Evolutionary conservation across 2,888 invertebrate species (phyloP).

Genomic region (Rotaria sp.): DNA sequence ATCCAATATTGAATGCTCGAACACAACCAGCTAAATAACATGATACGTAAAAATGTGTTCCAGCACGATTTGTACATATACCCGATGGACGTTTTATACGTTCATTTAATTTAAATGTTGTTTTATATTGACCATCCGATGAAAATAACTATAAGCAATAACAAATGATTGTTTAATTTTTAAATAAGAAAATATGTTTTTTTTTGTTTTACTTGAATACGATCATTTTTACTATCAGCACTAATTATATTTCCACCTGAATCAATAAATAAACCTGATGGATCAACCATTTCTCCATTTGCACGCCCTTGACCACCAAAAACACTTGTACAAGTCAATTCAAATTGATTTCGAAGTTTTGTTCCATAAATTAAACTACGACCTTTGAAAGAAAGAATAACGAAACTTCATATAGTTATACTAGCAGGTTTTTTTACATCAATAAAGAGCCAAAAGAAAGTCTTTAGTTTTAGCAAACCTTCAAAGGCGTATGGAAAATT

Average conservation of each 20-base stretch:
- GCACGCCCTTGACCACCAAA: constrained; percentile 44
- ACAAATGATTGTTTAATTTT: neutral
- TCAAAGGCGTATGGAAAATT: too few relatives aligned
- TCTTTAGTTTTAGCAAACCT: too few relatives aligned
- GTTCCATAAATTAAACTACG: constrained; percentile 45
- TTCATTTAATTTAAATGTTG: constrained; percentile 3
- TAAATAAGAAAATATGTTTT: too few relatives aligned
- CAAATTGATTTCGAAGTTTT: constrained; percentile 43
- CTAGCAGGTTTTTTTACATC: too few relatives aligned
- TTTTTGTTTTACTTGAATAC: constrained; percentile 36
- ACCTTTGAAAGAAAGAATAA: neutral
- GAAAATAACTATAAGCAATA: neutral
- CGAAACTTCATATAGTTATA: too few relatives aligned
- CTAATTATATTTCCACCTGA: constrained; percentile 46
- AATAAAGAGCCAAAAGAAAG: too few relatives aligned
- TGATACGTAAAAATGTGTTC: constrained; percentile 18
- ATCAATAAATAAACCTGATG: constrained; percentile 47
- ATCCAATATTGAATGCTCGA: neutral
- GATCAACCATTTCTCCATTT: constrained; percentile 44
- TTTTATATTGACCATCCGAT: neutral
- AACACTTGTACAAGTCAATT: constrained; percentile 24
- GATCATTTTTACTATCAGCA: constrained; percentile 48
- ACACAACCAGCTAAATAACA: constrained; percentile 25
- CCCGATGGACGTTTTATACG: constrained; percentile 12
- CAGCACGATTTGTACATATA: constrained; percentile 13